Evolutionary conservation across 2,888 invertebrate species (phyloP).

Genomic region (Hydriomena furcata): DNA sequence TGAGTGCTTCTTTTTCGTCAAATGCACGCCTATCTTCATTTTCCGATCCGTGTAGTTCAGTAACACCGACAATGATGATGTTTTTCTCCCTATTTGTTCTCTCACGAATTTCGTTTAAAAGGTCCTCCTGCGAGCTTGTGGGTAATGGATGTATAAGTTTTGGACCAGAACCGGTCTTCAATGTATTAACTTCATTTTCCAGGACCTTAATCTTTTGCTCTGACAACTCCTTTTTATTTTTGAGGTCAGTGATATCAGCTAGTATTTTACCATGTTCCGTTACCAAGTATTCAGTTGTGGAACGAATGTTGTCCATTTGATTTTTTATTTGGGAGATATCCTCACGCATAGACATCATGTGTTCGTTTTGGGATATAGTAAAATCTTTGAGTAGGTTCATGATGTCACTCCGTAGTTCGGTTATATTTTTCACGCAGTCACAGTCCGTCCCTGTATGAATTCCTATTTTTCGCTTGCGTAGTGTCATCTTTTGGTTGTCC

Average conservation of each 20-base stretch:
- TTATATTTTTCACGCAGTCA: not conserved
- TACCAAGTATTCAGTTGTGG: not conserved
- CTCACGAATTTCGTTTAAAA: not conserved
- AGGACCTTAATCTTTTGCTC: not conserved
- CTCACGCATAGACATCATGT: not conserved
- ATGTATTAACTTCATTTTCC: not conserved
- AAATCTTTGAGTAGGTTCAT: not conserved
- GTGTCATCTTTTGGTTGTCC: not conserved
- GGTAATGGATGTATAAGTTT: not conserved
- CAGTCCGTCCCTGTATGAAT: not conserved
- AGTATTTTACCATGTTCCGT: not conserved
- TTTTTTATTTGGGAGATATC: constrained; percentile 1
- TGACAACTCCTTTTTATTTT: not conserved
- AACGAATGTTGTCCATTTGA: not conserved
- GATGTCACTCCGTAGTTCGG: not conserved
- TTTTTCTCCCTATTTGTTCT: constrained; percentile 3
- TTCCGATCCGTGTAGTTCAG: not conserved
- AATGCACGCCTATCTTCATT: not conserved
- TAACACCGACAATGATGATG: not conserved
- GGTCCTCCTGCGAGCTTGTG: not conserved
- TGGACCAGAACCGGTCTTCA: not conserved
- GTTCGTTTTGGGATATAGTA: not conserved
- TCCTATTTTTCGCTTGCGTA: not conserved
- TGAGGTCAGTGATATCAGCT: not conserved
- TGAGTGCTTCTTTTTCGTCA: constrained; percentile 1